These are phyloP conservation scores for Pectinophora gossypiella DNA, from an alignment of 1,140 invertebrate species.

Conservation along the genomic window DNA sequence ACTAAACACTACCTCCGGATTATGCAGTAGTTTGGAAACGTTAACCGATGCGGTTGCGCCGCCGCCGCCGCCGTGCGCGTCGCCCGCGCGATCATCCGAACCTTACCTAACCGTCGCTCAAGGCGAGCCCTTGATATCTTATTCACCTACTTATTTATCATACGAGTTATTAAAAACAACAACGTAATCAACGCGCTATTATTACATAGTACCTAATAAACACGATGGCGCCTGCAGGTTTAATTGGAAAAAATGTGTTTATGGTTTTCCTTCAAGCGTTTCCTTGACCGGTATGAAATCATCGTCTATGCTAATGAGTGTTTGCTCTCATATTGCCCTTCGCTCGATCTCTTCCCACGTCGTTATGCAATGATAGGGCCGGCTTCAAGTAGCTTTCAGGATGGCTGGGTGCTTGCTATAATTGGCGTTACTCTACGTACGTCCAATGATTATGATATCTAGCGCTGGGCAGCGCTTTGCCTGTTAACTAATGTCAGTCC, in stretches of 20 bases:
- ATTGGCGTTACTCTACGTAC: constrained; percentile 26
- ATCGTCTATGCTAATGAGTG: constrained; percentile 35
- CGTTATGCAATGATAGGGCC: constrained; percentile 35
- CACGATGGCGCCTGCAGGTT: neutral
- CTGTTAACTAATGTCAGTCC: constrained; percentile 24
- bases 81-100: constrained; percentile 2
- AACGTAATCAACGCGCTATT: constrained; percentile 8
- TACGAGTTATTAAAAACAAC: neutral
- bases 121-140: constrained; percentile 14
- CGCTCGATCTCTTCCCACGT: constrained; percentile 34
- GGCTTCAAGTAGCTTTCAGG: constrained; percentile 24
- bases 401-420: constrained; percentile 15
- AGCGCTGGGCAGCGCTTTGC: constrained; percentile 13
- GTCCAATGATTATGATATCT: constrained; percentile 31
- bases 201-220: constrained; percentile 3
- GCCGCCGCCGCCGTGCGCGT: too few species aligned
- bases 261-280: constrained; percentile 31
- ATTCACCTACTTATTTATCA: neutral
- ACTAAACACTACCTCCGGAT: constrained; percentile 11
- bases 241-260: neutral
- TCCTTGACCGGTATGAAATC: constrained; percentile 60
- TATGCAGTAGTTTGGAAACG: neutral
- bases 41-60: neutral
- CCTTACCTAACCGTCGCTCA: constrained; percentile 22
- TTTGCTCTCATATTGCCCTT: constrained; percentile 43